Percentiles rank a stretch among this genome's conserved stretches.
Evolutionary conservation across 2,888 invertebrate genomes (phyloP).

Genomic region (Cephus runcator): DNA sequence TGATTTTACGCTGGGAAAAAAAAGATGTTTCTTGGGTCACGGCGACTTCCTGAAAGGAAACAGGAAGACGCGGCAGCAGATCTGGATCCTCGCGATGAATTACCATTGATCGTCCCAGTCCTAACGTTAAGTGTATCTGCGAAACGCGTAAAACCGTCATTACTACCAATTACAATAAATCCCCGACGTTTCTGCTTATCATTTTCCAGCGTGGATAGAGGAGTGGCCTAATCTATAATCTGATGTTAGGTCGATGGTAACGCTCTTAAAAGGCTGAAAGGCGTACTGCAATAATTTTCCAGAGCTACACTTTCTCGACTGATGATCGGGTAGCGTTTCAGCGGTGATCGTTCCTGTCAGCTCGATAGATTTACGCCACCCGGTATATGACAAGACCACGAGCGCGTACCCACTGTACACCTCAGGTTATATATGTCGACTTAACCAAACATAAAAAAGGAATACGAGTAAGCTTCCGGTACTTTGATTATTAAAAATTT

Average conservation of each 20-base stretch:
- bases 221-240: slow-evolving; percentile 36
- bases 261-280: slow-evolving; percentile 4
- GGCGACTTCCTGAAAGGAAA: not conserved
- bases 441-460: not conserved
- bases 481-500: no score
- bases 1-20: no score
- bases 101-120: not conserved
- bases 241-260: slow-evolving; percentile 17
- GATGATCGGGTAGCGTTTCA: slow-evolving; percentile 52
- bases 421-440: not conserved
- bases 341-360: slow-evolving; percentile 37
- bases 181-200: slow-evolving; percentile 50
- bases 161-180: slow-evolving; percentile 60
- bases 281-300: slow-evolving; percentile 44
- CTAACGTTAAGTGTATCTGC: not conserved
- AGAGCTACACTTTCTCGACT: slow-evolving; percentile 52
- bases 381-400: slow-evolving; percentile 8
- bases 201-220: slow-evolving; percentile 34
- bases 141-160: slow-evolving; percentile 49
- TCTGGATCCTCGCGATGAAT: not conserved
- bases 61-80: not conserved
- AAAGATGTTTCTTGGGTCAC: no score
- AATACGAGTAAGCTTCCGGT: no score
- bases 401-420: not conserved
- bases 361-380: slow-evolving; percentile 41